Conservation (phyloP, 2,797 vertebrate species). For the Dryobates pubescens region DNA sequence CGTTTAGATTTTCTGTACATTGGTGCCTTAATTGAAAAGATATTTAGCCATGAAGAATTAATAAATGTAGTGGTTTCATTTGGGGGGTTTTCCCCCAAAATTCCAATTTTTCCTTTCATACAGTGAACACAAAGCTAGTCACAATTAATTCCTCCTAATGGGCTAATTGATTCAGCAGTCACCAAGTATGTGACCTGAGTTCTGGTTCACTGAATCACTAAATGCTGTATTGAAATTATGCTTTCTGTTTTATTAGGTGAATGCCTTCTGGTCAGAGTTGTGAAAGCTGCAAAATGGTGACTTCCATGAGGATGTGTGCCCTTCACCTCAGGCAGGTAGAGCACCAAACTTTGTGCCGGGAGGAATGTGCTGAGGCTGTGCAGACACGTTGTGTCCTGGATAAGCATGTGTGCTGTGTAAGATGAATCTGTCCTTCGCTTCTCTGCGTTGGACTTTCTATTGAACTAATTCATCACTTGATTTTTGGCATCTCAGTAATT, state of each 20-base stretch:
- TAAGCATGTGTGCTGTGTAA: accelerated
- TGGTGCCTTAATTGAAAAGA: not conserved
- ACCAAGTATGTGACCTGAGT: not conserved
- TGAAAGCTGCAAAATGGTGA: not conserved
- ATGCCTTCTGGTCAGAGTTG: not conserved
- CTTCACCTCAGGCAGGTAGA: not conserved
- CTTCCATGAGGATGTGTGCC: not conserved
- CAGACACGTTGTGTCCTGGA: accelerated
- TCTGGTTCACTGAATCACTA: constrained; percentile 8
- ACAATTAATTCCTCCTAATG: not conserved
- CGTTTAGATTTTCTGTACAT: not conserved
- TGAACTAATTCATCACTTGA: not conserved
- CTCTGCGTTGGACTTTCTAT: not conserved
- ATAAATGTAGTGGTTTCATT: not conserved
- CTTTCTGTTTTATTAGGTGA: not conserved
- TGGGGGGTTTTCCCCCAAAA: not conserved
- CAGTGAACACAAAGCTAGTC: not conserved
- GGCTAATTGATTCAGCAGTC: not conserved
- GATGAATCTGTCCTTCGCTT: not conserved
- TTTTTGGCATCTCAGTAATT: constrained; percentile 48
- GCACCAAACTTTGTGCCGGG: accelerated
- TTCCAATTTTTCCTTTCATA: not conserved
- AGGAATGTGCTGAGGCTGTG: not conserved
- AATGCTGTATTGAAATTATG: not conserved
- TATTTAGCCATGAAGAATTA: not conserved